These are phyloP conservation scores for Megaptera novaeangliae DNA, from an alignment of 2,113 vertebrate species.

Conservation along the genomic window DNA sequence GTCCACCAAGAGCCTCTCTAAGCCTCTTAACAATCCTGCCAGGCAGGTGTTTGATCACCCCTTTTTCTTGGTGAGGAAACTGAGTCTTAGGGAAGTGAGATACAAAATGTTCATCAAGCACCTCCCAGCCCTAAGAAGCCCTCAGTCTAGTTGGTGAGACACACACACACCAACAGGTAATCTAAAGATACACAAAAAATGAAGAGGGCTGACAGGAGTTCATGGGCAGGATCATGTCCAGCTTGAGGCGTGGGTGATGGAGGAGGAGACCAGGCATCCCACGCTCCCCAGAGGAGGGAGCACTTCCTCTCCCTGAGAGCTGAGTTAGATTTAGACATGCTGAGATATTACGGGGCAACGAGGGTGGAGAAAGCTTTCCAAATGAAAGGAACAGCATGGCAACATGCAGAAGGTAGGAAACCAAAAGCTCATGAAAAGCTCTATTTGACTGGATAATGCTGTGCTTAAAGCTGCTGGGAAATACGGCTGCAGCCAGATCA, in stretches of 20 bases:
- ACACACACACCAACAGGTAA: background rate
- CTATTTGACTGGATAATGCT: background rate
- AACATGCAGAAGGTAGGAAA: background rate
- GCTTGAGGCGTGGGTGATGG: background rate
- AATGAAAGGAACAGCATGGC: background rate
- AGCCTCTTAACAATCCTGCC: background rate
- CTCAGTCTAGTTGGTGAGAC: background rate
- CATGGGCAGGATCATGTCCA: background rate
- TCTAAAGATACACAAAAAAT: background rate
- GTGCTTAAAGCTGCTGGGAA: background rate
- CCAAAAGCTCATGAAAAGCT: background rate
- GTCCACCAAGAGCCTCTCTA: background rate
- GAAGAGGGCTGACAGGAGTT: background rate
- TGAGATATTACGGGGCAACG: background rate
- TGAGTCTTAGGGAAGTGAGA: background rate
- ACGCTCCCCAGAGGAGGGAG: background rate
- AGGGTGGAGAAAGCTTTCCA: background rate
- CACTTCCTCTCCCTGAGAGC: background rate
- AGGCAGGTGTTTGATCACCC: background rate
- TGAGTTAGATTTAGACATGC: background rate
- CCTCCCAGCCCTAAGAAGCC: background rate
- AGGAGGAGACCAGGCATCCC: background rate
- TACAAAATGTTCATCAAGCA: background rate
- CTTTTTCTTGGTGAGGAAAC: background rate
- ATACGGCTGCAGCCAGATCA: background rate